Evolutionary conservation across 2,888 invertebrate species (phyloP), one percentile per base, ranked within the genome.

Genomic region (Lasioglossum vierecki): DNA sequence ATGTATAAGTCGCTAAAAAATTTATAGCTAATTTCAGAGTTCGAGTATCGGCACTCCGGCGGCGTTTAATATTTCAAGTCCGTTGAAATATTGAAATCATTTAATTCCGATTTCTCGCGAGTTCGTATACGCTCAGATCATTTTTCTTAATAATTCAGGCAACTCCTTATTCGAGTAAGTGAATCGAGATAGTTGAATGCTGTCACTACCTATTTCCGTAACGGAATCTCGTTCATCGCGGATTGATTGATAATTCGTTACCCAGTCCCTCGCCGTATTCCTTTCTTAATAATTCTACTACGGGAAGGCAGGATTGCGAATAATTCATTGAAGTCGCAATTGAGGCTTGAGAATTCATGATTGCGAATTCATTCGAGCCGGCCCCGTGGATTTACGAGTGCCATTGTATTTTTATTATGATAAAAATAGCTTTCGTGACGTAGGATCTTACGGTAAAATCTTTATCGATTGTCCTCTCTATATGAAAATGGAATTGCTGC

Each of bases 241-340:
- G 44, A 79, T 66, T 76, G 72, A 72, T 79, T 79, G 53, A 76
- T 83, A 83, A 83, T 79, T 83, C 63, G 44, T 53, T 76, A 79
- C 8, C 72, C 76, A 72, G 39, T 30, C 22, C n/a, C 41, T 35
- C 49, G 22, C 44, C n/a, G 41, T 66, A 57, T 53, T 13, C 53
- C 26, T 49, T 30, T 35, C 35, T 49, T 66, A 68, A 72, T 76
- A 71, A 26, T 44, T 68, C 79, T 15, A 57, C 63, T 46, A 41
- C 15, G 71, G 41, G 18, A 39, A 72, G 60, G 26, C 30, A 49
- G 22, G 70, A 70, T 30, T 30, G 70, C 18, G 63, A 53, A 71
- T 75, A 79, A 79, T 79, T 82, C 46, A 63, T 73, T 78, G 57
- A 44, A 68, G 66, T 35, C 44, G 53, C 30, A 18, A 66, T 53